Evolutionary conservation across 2,888 invertebrate genomes (phyloP), one percentile per base, ranked within the genome.

Genomic region (Hermaeophaga mercurialis): DNA sequence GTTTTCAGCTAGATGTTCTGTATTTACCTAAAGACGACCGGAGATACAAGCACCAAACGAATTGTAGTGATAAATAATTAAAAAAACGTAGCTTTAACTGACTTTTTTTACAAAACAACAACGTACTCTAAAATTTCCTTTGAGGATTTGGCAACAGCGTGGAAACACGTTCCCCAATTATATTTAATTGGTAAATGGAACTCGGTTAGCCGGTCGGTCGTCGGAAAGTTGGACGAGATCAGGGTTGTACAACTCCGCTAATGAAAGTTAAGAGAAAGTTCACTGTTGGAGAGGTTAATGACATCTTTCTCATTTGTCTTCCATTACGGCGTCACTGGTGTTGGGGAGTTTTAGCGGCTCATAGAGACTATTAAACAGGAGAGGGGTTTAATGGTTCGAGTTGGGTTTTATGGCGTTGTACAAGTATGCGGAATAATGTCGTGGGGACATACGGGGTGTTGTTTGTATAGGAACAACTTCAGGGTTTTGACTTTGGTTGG

Each of bases 171-270:
- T 45, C 39, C 48, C 38, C 61, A 76, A 75, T 77, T 75, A 77
- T 71, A 70, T 70, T 72, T 76, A 75, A 76, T 76, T 70, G 69
- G 64, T 62, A 66, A 55, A 65, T 70, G 70, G 70, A 71, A 72
- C 69, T 75, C 72, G 75, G 75, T 75, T 75, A 74, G 67, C 70
- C 70, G 75, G 75, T 75, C 52, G 52, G 54, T 50, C 75, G 75
- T 75, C 74, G 72, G 70, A 75, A 74, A 74, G 74, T 76, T 76
- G 75, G 74, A 75, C 74, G 72, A 76, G 76, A 76, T 76, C 75
- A 75, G 74, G 74, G 73, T 71, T 70, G 54, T 64, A 44, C 26
- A 55, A 46, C 48, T 49, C 38, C 59, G 65, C 70, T 73, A 72
- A 73, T 73, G 73, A 73, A 73, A 73, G 70, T 73, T 71, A 62